phyloP scores from a whole-genome alignment of 2,888 invertebrate species.

The Brenthis ino region DNA sequence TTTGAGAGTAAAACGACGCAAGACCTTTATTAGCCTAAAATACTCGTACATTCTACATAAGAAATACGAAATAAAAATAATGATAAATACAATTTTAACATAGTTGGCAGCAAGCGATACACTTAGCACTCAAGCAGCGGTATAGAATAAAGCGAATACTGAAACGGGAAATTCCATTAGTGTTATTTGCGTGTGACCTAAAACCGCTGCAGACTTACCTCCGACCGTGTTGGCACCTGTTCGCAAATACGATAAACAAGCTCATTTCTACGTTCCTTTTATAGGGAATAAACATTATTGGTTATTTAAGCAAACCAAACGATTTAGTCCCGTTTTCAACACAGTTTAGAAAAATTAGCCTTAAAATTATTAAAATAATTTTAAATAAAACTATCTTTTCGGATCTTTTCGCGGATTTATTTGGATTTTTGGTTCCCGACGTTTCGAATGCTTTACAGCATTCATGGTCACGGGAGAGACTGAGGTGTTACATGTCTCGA shows the following conservation, averaged over 20 bases:
- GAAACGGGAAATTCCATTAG: conserved; percentile 36
- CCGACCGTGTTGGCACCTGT: conserved; percentile 29
- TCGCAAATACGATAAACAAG: conserved; percentile 28
- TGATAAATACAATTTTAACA: conserved; percentile 19
- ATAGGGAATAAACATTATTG: conserved; percentile 14
- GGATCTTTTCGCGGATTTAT: too few relatives aligned
- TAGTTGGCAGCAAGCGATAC: conserved; percentile 22
- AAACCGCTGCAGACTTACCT: conserved; percentile 26
- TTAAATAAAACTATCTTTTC: too few relatives aligned
- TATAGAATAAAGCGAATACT: conserved; percentile 22
- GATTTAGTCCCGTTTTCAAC: not conserved
- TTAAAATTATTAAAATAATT: not conserved
- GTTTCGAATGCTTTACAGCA: too few relatives aligned
- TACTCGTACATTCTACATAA: not conserved
- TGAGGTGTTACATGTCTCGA: too few relatives aligned
- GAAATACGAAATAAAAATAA: not conserved
- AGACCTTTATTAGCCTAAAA: too few relatives aligned
- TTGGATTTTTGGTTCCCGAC: too few relatives aligned
- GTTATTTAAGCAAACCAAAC: conserved; percentile 3
- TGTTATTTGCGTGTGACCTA: conserved; percentile 35
- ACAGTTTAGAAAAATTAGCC: not conserved
- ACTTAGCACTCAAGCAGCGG: conserved; percentile 22
- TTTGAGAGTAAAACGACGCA: too few relatives aligned
- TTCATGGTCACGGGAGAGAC: too few relatives aligned
- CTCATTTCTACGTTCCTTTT: conserved; percentile 17